Evolutionary conservation across 2,888 invertebrate species (phyloP).

Genomic region (Ryuthela nishihirai): DNA sequence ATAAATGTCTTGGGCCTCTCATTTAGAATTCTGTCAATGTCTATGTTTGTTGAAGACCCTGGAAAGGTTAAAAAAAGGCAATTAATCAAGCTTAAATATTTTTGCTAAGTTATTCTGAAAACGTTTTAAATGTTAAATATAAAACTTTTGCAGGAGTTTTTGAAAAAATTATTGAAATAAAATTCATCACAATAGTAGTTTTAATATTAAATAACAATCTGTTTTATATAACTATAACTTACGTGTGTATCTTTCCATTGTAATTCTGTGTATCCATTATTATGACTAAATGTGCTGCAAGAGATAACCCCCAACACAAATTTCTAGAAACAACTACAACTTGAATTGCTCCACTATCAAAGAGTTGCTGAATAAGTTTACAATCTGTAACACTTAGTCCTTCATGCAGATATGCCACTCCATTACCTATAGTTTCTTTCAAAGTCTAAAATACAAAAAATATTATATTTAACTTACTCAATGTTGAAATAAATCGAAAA

Average conservation of each 20-base stretch:
- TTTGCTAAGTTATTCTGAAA: too few species aligned
- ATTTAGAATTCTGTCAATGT: too few species aligned
- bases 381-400: constrained; percentile 81
- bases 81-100: too few species aligned
- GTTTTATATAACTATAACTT: constrained; percentile 10
- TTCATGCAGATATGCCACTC: constrained; percentile 96
- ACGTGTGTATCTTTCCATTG: constrained; percentile 66
- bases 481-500: constrained; percentile 10
- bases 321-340: constrained; percentile 87
- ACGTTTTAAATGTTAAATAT: too few species aligned
- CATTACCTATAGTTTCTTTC: constrained; percentile 86
- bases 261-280: constrained; percentile 95
- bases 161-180: too few species aligned
- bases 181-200: too few species aligned
- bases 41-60: too few species aligned
- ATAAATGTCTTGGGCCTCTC: too few species aligned
- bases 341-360: constrained; percentile 88
- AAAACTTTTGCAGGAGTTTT: too few species aligned
- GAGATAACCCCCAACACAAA: constrained; percentile 87
- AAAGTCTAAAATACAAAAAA: constrained; percentile 61
- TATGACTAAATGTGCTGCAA: constrained; percentile 88
- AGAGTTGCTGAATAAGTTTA: constrained; percentile 85
- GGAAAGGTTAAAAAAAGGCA: too few species aligned
- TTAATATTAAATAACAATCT: constrained; percentile 46
- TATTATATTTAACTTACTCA: constrained; percentile 36